Base-by-base conservation (phyloP, 2,888 invertebrate species). In the Agonopterix subpropinquella region DNA sequence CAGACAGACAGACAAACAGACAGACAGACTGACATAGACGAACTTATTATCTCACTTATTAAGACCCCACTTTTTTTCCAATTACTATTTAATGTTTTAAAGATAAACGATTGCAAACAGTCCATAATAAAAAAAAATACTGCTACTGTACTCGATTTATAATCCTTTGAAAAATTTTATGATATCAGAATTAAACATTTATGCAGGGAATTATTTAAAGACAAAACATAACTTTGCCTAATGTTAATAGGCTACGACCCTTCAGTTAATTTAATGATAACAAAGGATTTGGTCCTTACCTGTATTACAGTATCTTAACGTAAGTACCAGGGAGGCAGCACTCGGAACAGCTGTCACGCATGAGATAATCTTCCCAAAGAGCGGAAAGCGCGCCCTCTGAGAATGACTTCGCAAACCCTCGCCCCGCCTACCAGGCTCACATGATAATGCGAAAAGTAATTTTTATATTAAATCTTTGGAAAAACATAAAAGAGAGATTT, bases 401-500 rank as follows among this genome's bases (percentile, higher is more conserved):
- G 68, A 13, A 64, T 65, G 70, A 73, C 68, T 73, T 61, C 56
- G 58, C 61, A 28, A 61, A 66, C 63, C 64, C 67, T 77, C 77
- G 75, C 77, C 55, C 55, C 67, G 55, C 64, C 67, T 70, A 76
- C 76, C 70, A 77, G 64, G 76, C 80, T 77, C 78, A 79, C 79
- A 84, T 76, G 82, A 80, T 85, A 82, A 85, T 81, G 77, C 67
- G 64, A 72, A 84, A 85, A 81, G 82, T 86, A 86, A 86, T 88
- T 87, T 83, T 82, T 82, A 77, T 84, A 84, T 84, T 84, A 85
- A 87, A 86, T 78, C 80, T 77, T 76, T 80, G 72, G 67, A 73
- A 73, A 80, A 85, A 84, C 82, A 85, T 82, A 80, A 85, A 83
- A 85, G 85, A 78, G 76, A 77, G 71, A 74, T 77, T 73, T 73